phyloP scores from a whole-genome alignment of 2,797 vertebrate genomes.

The Lithobates sylvaticus region DNA sequence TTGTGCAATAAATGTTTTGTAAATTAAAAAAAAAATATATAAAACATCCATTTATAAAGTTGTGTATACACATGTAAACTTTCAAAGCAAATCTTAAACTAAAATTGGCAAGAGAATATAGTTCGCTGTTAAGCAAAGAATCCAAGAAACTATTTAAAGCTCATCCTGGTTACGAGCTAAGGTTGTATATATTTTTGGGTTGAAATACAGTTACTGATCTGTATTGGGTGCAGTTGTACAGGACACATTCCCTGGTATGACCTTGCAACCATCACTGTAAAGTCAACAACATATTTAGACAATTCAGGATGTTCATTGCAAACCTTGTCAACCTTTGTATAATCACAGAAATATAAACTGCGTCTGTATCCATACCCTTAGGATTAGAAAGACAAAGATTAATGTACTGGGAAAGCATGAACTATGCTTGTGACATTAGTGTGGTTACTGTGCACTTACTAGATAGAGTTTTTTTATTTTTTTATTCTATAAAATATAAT shows the following conservation, averaged over 20 bases:
- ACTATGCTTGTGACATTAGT: constrained; percentile 14
- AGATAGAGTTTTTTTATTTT: not conserved
- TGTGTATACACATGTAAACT: too few relatives aligned
- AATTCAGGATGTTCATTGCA: constrained; percentile 36
- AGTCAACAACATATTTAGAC: constrained; percentile 50
- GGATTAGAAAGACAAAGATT: constrained; percentile 37
- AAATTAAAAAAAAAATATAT: too few relatives aligned
- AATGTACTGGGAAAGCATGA: constrained; percentile 22
- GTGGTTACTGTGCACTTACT: constrained; percentile 16
- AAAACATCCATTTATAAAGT: too few relatives aligned
- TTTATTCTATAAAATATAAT: constrained; percentile 2
- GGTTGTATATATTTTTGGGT: not conserved
- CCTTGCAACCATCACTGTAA: constrained; percentile 49
- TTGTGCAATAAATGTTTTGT: too few relatives aligned
- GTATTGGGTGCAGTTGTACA: not conserved
- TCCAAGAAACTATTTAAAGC: not conserved
- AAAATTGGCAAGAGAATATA: not conserved
- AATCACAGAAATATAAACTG: constrained; percentile 26
- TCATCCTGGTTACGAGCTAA: not conserved
- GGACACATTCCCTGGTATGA: constrained; percentile 8
- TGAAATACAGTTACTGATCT: too few relatives aligned
- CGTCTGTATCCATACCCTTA: constrained; percentile 5
- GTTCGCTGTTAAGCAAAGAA: not conserved
- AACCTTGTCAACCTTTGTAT: constrained; percentile 46
- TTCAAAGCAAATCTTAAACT: too few relatives aligned